A percentile compares a stretch with the other conserved stretches of the same genome.
phyloP scores from a whole-genome alignment of 1,140 invertebrate genomes.

The Conus ventricosus region DNA sequence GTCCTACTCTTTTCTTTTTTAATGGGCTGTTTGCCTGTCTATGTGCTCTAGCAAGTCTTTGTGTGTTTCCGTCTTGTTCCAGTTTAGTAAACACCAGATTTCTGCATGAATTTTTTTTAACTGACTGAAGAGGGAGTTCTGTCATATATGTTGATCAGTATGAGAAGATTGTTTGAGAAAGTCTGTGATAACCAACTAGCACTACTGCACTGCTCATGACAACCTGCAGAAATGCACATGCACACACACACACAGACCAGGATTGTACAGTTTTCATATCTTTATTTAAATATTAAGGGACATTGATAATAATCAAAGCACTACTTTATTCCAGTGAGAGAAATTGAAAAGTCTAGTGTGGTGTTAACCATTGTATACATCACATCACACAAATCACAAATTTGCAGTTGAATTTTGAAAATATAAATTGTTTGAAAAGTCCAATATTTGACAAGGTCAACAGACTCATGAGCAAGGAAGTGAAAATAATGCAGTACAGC shows the following conservation, averaged over 20 bases:
- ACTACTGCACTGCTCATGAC: no score
- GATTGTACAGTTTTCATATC: background rate
- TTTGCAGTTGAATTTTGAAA: background rate
- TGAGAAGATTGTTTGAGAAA: no score
- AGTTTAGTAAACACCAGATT: no score
- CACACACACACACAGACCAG: background rate
- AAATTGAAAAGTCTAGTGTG: constrained; percentile 33
- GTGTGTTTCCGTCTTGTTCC: no score
- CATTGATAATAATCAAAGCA: constrained; percentile 41
- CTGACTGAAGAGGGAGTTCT: no score
- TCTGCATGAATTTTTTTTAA: no score
- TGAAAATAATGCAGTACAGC: background rate
- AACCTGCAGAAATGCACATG: no score
- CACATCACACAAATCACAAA: background rate
- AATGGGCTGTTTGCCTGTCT: no score
- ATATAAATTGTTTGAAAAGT: background rate
- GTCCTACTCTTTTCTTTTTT: no score
- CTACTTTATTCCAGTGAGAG: constrained; percentile 39
- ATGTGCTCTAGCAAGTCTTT: no score
- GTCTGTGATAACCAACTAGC: no score
- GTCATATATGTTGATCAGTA: no score
- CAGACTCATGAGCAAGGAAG: background rate
- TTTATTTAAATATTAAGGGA: constrained; percentile 38
- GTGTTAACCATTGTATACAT: constrained; percentile 34
- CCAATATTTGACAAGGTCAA: background rate